Conservation (phyloP, 2,113 vertebrate genomes). For the Hemiscyllium ocellatum region DNA sequence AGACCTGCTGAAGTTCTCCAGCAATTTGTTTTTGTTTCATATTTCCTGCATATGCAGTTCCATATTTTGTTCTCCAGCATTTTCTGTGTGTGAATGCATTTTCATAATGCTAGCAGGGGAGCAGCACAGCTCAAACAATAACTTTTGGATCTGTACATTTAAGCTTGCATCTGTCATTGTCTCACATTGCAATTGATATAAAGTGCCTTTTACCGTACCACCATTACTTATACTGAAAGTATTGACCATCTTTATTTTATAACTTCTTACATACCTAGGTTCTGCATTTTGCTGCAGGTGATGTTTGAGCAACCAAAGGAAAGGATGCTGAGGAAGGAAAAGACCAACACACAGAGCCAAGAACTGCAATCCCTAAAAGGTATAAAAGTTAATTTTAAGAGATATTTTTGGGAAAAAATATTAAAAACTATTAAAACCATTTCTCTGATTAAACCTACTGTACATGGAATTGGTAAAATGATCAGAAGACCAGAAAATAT, state of each 20-base stretch:
- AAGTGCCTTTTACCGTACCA: neutral
- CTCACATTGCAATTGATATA: neutral
- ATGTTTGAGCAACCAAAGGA: constrained; percentile 86
- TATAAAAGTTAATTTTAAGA: constrained; percentile 36
- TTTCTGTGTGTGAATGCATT: no score
- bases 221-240: neutral
- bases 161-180: neutral
- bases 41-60: no score
- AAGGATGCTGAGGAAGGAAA: constrained; percentile 88
- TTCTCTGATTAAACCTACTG: neutral
- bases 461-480: neutral
- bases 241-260: neutral
- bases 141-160: neutral
- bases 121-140: neutral
- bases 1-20: no score
- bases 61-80: no score
- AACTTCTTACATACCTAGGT: constrained; percentile 61
- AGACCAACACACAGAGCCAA: constrained; percentile 85
- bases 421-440: constrained; percentile 40
- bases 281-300: constrained; percentile 85
- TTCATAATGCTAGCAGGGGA: neutral
- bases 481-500: neutral
- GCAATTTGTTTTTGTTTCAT: no score
- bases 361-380: constrained; percentile 86
- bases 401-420: neutral